Evolutionary conservation across 2,797 vertebrate genomes (phyloP).

Genomic region (Lepus townsendii): DNA sequence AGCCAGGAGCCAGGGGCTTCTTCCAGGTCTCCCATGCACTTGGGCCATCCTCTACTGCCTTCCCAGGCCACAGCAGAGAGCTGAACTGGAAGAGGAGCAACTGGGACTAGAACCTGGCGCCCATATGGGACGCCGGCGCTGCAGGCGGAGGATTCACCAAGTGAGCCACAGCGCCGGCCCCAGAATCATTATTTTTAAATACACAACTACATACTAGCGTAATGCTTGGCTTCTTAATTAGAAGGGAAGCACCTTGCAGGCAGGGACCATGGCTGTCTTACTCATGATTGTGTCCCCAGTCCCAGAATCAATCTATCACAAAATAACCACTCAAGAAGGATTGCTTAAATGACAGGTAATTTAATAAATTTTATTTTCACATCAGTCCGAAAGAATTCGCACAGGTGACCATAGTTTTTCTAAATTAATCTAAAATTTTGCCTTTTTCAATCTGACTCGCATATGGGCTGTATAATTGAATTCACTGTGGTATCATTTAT

Average conservation of each 20-base stretch:
- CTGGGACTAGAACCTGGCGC: too few relatives aligned
- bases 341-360: background rate
- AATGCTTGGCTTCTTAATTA: background rate
- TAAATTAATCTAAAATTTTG: constrained; percentile 22
- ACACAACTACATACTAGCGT: background rate
- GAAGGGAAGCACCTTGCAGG: background rate
- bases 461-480: background rate
- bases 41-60: too few relatives aligned
- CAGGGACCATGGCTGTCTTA: background rate
- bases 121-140: too few relatives aligned
- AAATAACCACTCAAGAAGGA: background rate
- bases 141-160: too few relatives aligned
- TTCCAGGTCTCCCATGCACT: too few relatives aligned
- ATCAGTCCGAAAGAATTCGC: constrained; percentile 17
- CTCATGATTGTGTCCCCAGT: background rate
- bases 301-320: background rate
- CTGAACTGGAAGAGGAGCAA: too few relatives aligned
- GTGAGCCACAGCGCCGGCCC: too few relatives aligned
- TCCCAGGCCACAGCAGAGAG: too few relatives aligned
- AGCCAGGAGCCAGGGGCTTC: too few relatives aligned
- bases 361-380: background rate
- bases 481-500: background rate
- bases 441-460: constrained; percentile 1
- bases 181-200: background rate
- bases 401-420: background rate